Evolutionary conservation across 2,888 invertebrate species (phyloP).

Genomic region (Oligia strigilis): DNA sequence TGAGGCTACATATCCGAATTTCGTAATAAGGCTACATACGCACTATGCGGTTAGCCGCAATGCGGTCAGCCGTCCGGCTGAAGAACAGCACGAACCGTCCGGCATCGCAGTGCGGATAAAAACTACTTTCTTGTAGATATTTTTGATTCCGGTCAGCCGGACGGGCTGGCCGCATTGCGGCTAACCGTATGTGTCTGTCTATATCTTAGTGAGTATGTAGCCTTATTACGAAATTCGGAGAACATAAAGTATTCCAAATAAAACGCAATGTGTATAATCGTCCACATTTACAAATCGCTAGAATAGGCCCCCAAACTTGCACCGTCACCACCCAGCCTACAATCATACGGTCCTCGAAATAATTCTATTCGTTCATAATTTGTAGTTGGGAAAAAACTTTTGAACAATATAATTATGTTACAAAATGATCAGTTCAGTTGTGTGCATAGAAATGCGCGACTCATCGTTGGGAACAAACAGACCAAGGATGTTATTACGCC

Average conservation of each 20-base stretch:
- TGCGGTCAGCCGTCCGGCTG: too few species aligned
- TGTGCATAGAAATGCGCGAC: slow-evolving; percentile 71
- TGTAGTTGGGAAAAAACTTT: slow-evolving; percentile 85
- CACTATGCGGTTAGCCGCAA: too few species aligned
- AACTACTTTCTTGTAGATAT: too few species aligned
- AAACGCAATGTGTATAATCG: slow-evolving; percentile 1
- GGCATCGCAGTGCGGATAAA: too few species aligned
- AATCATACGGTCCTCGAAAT: slow-evolving; percentile 88
- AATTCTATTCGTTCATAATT: slow-evolving; percentile 88
- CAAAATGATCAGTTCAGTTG: slow-evolving; percentile 88
- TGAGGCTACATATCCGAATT: too few species aligned
- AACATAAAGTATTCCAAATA: neutral
- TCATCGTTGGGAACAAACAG: slow-evolving; percentile 73
- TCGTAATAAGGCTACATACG: too few species aligned
- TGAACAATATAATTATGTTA: slow-evolving; percentile 89
- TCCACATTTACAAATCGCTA: slow-evolving; percentile 24
- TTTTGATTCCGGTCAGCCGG: too few species aligned
- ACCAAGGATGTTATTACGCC: slow-evolving; percentile 46
- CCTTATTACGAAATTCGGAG: neutral
- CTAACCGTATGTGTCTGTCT: too few species aligned
- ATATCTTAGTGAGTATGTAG: too few species aligned
- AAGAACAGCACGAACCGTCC: too few species aligned
- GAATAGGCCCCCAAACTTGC: slow-evolving; percentile 76
- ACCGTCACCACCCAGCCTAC: slow-evolving; percentile 81
- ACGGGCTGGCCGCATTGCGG: too few species aligned